phyloP scores from a whole-genome alignment of 2,113 vertebrate species.

The Elaphurus davidianus region DNA sequence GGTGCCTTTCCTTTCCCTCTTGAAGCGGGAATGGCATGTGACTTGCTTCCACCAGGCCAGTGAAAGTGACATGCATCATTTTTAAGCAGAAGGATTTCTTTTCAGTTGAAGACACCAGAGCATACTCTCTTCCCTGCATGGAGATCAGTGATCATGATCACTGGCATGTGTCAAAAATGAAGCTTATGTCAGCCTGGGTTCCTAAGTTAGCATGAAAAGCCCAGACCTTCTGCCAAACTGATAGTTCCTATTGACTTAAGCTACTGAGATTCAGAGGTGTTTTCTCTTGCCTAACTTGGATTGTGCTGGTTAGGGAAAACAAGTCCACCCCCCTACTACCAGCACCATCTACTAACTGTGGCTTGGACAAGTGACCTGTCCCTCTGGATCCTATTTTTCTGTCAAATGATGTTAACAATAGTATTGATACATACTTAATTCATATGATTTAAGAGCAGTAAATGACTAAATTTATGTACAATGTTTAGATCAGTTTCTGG shows the following conservation, averaged over 20 bases:
- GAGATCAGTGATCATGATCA: background rate
- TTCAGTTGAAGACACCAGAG: background rate
- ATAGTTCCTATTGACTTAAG: background rate
- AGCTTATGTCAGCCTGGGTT: background rate
- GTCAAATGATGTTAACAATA: background rate
- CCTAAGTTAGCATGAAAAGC: background rate
- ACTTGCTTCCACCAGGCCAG: background rate
- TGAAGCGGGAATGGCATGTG: background rate
- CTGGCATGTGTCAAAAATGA: background rate
- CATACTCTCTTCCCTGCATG: background rate
- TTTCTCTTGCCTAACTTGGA: background rate
- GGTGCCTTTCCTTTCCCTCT: background rate
- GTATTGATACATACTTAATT: background rate
- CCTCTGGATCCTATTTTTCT: background rate
- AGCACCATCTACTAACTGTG: background rate
- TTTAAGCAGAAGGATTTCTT: background rate
- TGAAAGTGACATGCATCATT: background rate
- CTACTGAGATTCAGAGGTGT: background rate
- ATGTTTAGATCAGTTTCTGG: background rate
- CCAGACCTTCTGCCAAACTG: background rate
- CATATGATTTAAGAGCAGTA: background rate
- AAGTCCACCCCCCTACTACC: background rate
- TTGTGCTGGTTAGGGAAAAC: background rate
- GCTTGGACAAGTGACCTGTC: background rate
- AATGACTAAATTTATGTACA: background rate